Evolutionary conservation across 2,797 vertebrate species (phyloP).

Genomic region (Tarsius wallacei): DNA sequence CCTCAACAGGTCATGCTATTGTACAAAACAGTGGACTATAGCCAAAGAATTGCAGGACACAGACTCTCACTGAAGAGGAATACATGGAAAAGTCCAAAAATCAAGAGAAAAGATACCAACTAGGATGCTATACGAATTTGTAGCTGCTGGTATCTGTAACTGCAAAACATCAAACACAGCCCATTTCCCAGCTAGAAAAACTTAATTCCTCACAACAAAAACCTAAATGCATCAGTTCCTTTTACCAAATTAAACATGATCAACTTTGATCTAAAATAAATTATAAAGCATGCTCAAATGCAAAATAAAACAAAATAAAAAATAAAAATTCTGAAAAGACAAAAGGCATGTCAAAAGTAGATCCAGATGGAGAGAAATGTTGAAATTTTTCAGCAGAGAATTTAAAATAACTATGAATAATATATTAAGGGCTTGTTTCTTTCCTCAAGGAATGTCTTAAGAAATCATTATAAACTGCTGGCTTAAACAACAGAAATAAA

Average conservation of each 20-base stretch:
- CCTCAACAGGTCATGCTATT: too few relatives aligned
- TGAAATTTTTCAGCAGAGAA: background rate
- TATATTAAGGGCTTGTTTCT: too few relatives aligned
- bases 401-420: background rate
- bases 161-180: background rate
- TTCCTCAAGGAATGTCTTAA: too few relatives aligned
- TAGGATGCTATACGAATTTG: background rate
- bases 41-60: background rate
- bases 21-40: too few relatives aligned
- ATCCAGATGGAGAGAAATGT: background rate
- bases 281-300: background rate
- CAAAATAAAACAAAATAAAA: background rate
- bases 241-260: background rate
- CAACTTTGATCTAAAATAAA: background rate
- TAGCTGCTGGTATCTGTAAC: background rate
- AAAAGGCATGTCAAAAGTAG: background rate
- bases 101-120: background rate
- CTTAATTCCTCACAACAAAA: too few relatives aligned
- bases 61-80: background rate
- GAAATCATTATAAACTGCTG: too few relatives aligned
- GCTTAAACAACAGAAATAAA: too few relatives aligned
- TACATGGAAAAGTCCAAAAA: background rate
- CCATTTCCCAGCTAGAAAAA: background rate
- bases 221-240: background rate
- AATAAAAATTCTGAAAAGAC: background rate